Evolutionary conservation across 2,888 invertebrate genomes (phyloP), one percentile per base, ranked within the genome.

Genomic region (Andrena fulva): DNA sequence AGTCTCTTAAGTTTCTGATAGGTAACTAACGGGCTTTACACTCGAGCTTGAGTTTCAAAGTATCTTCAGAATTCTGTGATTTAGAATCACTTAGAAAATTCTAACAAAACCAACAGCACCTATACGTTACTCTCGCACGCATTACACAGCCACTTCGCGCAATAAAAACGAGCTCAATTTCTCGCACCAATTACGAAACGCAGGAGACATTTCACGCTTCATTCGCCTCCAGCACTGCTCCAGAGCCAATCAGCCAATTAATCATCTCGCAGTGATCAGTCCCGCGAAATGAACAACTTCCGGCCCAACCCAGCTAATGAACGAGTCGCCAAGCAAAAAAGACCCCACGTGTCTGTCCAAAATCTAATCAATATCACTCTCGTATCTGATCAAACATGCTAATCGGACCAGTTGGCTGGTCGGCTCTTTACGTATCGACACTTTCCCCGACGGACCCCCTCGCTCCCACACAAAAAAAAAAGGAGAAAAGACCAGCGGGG

Each of bases 341-440:
- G n/a, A 27, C 7, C 27, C 24, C 60, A 24, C 20, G 48, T 12
- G 20, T 20, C 8, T 7, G 56, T 31, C 62, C 72, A 63, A 66
- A 68, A 50, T 67, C 68, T 77, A 78, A 86, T 83, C 87, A 73
- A 79, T 79, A 83, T 79, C 77, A 69, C 60, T 78, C 24, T 60
- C 69, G 52, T 68, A 74, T 82, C 84, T 78, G 74, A 84, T 84
- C 68, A 31, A 35, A 50, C 70, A 74, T 75, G 82, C 71, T 82
- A 88, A 88, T 88, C 68, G 59, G 66, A 59, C 73, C 59, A 48
- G 59, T 59, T 70, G 67, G 75, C 76, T 42, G 60, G 54, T 20
- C 31, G 33, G 64, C 50, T 48, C 35, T 66, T 16, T 74, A 72
- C 52, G 24, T 66, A 79, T 82, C 78, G 62, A 77, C 66, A 66